Base-by-base conservation (phyloP, 1,140 invertebrate genomes). In the Agrypnia vestita region DNA sequence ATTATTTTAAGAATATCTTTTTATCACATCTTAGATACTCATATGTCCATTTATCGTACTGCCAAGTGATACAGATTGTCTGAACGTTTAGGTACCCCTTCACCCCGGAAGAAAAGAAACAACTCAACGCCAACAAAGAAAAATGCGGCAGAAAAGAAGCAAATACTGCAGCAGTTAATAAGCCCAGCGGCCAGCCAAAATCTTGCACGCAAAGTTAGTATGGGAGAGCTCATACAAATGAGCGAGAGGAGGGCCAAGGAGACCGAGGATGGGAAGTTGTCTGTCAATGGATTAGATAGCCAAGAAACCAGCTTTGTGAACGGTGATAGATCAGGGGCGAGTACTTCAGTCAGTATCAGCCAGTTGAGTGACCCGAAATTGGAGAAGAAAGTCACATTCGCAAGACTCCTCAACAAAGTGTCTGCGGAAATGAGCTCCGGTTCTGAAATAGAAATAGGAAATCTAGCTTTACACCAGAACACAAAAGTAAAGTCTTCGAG, bases 371-470 rank as follows among this genome's bases (percentile, higher is more conserved):
- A 93, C 86, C 91, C 91, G 44, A 94, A 93, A 84, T 85, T 93
- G 67, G 93, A 94, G 83, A 94, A 94, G 86, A 94, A 94, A 86
- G 94, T 95, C 0, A 94, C 93, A 0, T 95, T 95, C 85, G 94
- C 94, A 8, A 89, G 93, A 80, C 86, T 95, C 43, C 86, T 94
- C 21, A 93, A 93, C 83, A 94, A 92, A 87, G 93, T 95, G 4
- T 93, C 93, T 17, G 92, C 92, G 17, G 93, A 94, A 89, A 94
- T 94, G 91, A 93, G 91, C 80, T 93, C 92, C 12, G 92, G 92
- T 35, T 93, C 92, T 0, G 93, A 93, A 62, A 89, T 92, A 56
- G 92, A 93, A 83, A 88, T 91, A 84, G 89, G 86, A 55, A 74
- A 56, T 64, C 21, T 85, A 84, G 84, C 64, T 62, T 80, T 71